Conservation (phyloP, 1,140 invertebrate genomes). For the Acromyrmex heyeri region DNA sequence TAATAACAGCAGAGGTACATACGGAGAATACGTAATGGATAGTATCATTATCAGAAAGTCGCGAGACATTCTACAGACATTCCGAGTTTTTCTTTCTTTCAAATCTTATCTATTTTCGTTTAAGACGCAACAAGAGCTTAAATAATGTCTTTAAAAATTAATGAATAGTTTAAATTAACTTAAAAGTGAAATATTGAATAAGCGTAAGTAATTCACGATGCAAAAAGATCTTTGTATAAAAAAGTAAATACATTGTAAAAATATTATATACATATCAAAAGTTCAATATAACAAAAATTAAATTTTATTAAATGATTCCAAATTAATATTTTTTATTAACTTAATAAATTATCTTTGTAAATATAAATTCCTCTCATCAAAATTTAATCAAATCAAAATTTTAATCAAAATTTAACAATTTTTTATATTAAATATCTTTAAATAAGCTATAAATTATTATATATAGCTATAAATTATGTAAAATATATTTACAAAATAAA, state of each 20-base stretch:
- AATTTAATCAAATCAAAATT: neutral
- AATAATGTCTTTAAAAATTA: neutral
- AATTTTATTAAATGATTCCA: neutral
- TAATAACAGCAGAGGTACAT: neutral
- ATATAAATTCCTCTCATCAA: neutral
- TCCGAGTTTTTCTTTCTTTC: neutral
- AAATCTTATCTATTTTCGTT: neutral
- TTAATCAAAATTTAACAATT: no score
- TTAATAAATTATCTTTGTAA: neutral
- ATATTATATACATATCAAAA: neutral
- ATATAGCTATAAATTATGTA: neutral
- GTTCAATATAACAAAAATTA: neutral
- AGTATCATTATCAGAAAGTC: slow-evolving; percentile 7
- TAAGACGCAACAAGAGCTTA: neutral
- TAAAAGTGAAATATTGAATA: neutral
- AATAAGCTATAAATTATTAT: neutral
- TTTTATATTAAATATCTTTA: neutral
- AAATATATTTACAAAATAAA: slow-evolving; percentile 31
- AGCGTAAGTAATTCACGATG: neutral
- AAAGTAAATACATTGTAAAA: neutral
- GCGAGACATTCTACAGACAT: neutral
- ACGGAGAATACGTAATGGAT: neutral
- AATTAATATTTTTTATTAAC: neutral
- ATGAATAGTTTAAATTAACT: slow-evolving; percentile 1
- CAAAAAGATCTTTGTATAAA: neutral